Percentiles rank a stretch among this genome's conserved stretches.
These are phyloP conservation scores for Camelus dromedarius DNA, from an alignment of 2,113 vertebrate genomes.

Conservation along the genomic window DNA sequence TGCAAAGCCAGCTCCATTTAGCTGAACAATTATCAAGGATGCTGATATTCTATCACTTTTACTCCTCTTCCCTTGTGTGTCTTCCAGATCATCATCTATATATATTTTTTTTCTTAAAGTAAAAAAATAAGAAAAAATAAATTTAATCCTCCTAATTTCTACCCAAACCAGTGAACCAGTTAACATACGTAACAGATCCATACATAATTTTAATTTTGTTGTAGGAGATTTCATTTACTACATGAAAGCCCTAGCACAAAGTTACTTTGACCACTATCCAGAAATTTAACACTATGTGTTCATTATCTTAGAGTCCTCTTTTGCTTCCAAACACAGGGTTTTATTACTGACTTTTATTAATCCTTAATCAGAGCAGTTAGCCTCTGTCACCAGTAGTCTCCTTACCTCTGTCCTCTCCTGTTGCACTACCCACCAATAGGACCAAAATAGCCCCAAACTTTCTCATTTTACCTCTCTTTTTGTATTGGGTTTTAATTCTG, in stretches of 20 bases:
- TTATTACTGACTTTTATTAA: background rate
- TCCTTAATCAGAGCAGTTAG: background rate
- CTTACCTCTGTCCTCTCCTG: background rate
- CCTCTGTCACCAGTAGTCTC: background rate
- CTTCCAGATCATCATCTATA: background rate
- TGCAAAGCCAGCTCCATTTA: background rate
- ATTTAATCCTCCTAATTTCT: background rate
- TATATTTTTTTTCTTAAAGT: background rate
- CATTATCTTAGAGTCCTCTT: background rate
- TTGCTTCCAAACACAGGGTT: background rate
- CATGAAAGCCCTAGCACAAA: background rate
- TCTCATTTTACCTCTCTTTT: background rate
- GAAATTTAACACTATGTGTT: background rate
- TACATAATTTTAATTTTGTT: background rate
- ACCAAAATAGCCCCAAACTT: background rate
- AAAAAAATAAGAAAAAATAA: background rate
- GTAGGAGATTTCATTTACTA: background rate
- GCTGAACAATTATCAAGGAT: background rate
- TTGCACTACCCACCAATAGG: background rate
- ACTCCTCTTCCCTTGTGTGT: background rate
- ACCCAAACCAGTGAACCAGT: background rate
- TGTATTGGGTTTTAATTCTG: background rate
- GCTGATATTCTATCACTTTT: background rate
- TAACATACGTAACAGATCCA: background rate
- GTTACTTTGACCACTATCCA: background rate